phyloP scores from a whole-genome alignment of 2,113 vertebrate genomes.

The Alligator sinensis region DNA sequence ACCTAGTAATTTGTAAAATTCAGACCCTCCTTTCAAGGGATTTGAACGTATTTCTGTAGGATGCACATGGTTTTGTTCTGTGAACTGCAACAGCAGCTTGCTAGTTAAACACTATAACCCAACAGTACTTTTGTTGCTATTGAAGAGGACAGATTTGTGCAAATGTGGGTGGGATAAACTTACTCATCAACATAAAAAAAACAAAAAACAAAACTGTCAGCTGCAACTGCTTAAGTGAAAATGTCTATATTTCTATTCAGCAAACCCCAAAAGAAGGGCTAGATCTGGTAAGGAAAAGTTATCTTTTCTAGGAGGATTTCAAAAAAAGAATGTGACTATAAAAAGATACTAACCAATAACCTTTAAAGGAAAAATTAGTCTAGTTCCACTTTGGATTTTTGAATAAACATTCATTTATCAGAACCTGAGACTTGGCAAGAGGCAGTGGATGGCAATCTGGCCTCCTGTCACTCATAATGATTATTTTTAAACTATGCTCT shows the following conservation, averaged over 20 bases:
- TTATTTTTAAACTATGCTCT: conserved; percentile 50
- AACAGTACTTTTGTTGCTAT: not conserved
- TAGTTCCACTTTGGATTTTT: conserved; percentile 35
- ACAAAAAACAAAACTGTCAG: not conserved
- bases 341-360: not conserved
- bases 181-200: not conserved
- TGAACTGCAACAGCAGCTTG: not conserved
- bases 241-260: not conserved
- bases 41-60: not conserved
- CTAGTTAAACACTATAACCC: not conserved
- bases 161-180: not conserved
- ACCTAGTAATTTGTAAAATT: too few relatives aligned
- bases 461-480: not conserved
- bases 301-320: conserved; percentile 45
- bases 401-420: conserved; percentile 64
- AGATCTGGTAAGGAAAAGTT: conserved; percentile 11
- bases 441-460: conserved; percentile 12
- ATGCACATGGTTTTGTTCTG: not conserved
- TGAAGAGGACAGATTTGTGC: not conserved
- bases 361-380: conserved; percentile 62
- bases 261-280: not conserved
- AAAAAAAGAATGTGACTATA: conserved; percentile 49
- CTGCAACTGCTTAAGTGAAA: not conserved
- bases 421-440: conserved; percentile 41
- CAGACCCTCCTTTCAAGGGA: too few relatives aligned